Evolutionary conservation across 1,140 invertebrate species (phyloP).

Genomic region (Diabrotica undecimpunctata): DNA sequence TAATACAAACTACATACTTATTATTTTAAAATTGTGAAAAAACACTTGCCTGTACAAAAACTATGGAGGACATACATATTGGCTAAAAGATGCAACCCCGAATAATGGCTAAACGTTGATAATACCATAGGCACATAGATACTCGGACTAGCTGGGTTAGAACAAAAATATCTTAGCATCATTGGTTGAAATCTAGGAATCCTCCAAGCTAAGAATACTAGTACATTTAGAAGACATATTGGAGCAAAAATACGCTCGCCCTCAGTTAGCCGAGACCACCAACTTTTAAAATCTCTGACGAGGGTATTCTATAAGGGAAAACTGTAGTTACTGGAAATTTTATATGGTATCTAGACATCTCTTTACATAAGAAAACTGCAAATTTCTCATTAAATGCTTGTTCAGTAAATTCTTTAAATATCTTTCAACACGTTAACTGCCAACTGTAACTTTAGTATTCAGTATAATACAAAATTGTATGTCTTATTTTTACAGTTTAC

Average conservation of each 20-base stretch:
- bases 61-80: slow-evolving; percentile 97
- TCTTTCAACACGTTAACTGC: no score
- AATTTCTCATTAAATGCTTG: no score
- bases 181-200: slow-evolving; percentile 64
- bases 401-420: no score
- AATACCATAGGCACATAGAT: slow-evolving; percentile 85
- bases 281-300: slow-evolving; percentile 58
- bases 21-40: no score
- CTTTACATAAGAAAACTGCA: no score
- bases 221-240: slow-evolving; percentile 72
- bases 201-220: slow-evolving; percentile 82
- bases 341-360: no score
- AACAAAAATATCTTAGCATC: slow-evolving; percentile 85
- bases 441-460: no score
- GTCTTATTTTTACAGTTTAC: no score
- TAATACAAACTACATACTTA: background rate
- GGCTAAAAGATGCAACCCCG: slow-evolving; percentile 75
- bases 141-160: slow-evolving; percentile 68
- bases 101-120: slow-evolving; percentile 91
- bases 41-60: slow-evolving; percentile 60
- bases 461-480: no score
- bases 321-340: background rate
- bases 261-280: slow-evolving; percentile 72
- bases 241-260: slow-evolving; percentile 77
- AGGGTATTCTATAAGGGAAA: slow-evolving; percentile 50